Percentiles rank a stretch among this genome's conserved stretches.
These are phyloP conservation scores for Parazoanthus swiftii DNA, from an alignment of 92 coral and sea anemone genomes.

Conservation along the genomic window DNA sequence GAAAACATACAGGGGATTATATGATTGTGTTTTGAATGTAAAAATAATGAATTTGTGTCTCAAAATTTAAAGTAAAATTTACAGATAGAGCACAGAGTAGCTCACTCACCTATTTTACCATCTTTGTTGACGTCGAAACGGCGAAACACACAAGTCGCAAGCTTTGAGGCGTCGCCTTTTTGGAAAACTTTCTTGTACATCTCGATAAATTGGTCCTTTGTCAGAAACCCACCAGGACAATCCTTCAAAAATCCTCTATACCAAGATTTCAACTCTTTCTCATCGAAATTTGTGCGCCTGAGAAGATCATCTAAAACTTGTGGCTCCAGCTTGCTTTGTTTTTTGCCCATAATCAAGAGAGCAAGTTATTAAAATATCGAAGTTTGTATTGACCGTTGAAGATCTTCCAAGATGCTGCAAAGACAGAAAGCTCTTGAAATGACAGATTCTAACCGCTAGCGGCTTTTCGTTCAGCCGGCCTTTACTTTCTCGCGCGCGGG, in stretches of 20 bases:
- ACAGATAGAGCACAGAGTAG: constrained; percentile 2
- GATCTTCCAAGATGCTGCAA: neutral
- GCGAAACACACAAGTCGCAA: constrained; percentile 94
- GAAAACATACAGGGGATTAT: constrained; percentile 27
- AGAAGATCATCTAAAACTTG: constrained; percentile 85
- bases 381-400: neutral
- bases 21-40: constrained; percentile 22
- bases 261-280: constrained; percentile 93
- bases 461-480: neutral
- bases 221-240: constrained; percentile 90
- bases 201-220: constrained; percentile 91
- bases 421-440: neutral
- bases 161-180: constrained; percentile 91
- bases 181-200: constrained; percentile 97
- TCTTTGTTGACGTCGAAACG: constrained; percentile 94
- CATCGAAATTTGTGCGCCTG: constrained; percentile 92
- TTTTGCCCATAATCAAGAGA: constrained; percentile 82
- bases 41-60: constrained; percentile 11
- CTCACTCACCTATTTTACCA: constrained; percentile 90
- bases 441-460: neutral
- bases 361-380: constrained; percentile 1
- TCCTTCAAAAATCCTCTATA: constrained; percentile 94
- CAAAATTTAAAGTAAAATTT: constrained; percentile 3
- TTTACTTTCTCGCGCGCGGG: neutral
- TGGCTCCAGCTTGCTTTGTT: constrained; percentile 95